Percentiles rank a stretch among this genome's conserved stretches.
These are phyloP conservation scores for Malacoctenus gilli DNA, from an alignment of 2,797 vertebrate genomes.

Conservation along the genomic window DNA sequence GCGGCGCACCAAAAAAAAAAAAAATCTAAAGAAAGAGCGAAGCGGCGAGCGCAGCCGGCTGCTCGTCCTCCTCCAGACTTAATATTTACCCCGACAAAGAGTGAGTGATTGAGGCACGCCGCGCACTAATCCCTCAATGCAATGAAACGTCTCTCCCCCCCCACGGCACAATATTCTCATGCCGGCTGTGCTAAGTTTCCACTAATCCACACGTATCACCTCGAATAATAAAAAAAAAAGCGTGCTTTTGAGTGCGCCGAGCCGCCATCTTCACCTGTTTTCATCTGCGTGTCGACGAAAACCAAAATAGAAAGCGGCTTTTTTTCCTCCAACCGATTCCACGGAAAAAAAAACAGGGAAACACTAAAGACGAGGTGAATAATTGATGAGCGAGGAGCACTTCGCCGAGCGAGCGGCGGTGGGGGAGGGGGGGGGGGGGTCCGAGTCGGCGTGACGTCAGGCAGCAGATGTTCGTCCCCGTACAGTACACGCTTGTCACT, in stretches of 20 bases:
- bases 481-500: constrained; percentile 41
- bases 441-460: constrained; percentile 42
- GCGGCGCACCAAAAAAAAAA: constrained; percentile 5
- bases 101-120: constrained; percentile 61
- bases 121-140: constrained; percentile 65
- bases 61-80: constrained; percentile 63
- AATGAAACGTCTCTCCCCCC: constrained; percentile 67
- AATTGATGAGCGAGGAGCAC: constrained; percentile 24
- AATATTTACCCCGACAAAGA: constrained; percentile 71
- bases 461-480: constrained; percentile 53
- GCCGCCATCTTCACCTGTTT: constrained; percentile 2
- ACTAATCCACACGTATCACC: constrained; percentile 66
- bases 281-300: constrained; percentile 7
- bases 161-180: constrained; percentile 51
- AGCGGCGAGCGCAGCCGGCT: constrained; percentile 45
- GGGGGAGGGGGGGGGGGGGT: constrained; percentile 12
- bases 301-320: neutral
- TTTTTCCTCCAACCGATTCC: constrained; percentile 1
- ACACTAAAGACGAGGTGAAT: constrained; percentile 15
- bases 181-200: constrained; percentile 57
- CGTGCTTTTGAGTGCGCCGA: constrained; percentile 42
- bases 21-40: constrained; percentile 25
- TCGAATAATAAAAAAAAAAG: constrained; percentile 47
- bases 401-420: neutral
- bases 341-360: constrained; percentile 27